These are phyloP conservation scores for Dusona sp. DNA, from an alignment of 2,888 invertebrate genomes.

Conservation along the genomic window DNA sequence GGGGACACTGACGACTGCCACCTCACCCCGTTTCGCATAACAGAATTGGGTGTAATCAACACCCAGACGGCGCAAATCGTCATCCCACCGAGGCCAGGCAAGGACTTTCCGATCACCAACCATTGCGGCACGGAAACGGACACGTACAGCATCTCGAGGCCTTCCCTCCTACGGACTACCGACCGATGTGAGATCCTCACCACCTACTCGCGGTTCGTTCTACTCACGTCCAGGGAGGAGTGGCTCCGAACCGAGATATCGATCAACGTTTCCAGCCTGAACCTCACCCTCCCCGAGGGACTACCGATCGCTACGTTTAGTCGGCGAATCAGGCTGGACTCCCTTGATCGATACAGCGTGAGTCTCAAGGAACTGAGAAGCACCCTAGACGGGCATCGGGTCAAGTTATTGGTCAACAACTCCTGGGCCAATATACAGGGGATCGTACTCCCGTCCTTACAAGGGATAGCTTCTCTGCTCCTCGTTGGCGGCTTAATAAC, in stretches of 20 bases:
- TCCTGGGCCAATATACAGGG: constrained; percentile 24
- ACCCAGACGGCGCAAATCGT: neutral
- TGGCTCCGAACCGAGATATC: neutral
- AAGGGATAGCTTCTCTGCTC: constrained; percentile 9
- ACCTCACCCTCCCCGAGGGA: neutral
- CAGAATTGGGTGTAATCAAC: constrained; percentile 2
- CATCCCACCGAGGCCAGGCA: neutral
- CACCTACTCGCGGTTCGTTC: constrained; percentile 23
- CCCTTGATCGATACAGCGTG: constrained; percentile 11
- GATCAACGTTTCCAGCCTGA: neutral
- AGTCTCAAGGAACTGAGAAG: constrained; percentile 11
- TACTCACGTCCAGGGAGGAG: neutral
- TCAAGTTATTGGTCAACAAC: constrained; percentile 19
- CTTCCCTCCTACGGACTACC: too few species aligned
- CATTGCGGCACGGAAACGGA: constrained; percentile 24
- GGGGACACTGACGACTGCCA: constrained; percentile 14
- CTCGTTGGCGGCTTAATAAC: constrained; percentile 9
- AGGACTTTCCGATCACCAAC: constrained; percentile 7
- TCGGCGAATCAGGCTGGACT: constrained; percentile 15
- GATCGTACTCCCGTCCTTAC: constrained; percentile 9
- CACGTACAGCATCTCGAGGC: constrained; percentile 18
- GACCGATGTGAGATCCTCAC: too few species aligned
- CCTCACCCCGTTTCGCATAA: neutral
- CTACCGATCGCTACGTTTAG: constrained; percentile 2
- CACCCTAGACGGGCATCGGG: constrained; percentile 4